Percentiles rank a stretch among this genome's conserved stretches.
Evolutionary conservation across 1,140 invertebrate genomes (phyloP).

Genomic region (Wasmannia auropunctata): DNA sequence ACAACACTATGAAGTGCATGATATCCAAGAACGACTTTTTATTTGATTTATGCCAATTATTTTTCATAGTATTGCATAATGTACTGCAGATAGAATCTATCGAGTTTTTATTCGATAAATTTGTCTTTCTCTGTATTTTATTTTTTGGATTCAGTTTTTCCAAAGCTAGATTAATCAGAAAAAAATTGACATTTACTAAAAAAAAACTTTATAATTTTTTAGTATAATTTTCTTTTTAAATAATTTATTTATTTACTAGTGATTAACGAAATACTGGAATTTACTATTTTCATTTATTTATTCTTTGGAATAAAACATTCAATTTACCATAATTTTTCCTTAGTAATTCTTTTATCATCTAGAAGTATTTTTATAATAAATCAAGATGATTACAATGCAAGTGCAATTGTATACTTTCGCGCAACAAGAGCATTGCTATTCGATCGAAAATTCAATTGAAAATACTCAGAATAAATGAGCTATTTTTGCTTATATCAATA

Average conservation of each 20-base stretch:
- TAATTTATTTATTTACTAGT: background rate
- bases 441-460: background rate
- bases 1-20: background rate
- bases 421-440: background rate
- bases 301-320: background rate
- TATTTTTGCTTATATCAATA: conserved; percentile 7
- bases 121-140: background rate
- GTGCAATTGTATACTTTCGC: background rate
- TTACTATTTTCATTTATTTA: background rate
- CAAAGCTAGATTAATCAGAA: background rate
- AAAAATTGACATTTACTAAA: background rate
- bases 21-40: background rate
- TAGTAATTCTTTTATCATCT: background rate
- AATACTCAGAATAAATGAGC: background rate
- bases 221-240: background rate
- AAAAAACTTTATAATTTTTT: background rate
- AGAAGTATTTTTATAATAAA: background rate
- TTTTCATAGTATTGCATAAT: background rate
- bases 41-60: background rate
- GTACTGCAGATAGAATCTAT: background rate
- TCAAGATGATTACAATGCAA: background rate
- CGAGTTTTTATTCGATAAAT: background rate
- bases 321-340: background rate
- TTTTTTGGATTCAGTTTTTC: background rate
- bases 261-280: background rate